Evolutionary conservation across 2,113 vertebrate genomes (phyloP).

Genomic region (Cnemophilus loriae): DNA sequence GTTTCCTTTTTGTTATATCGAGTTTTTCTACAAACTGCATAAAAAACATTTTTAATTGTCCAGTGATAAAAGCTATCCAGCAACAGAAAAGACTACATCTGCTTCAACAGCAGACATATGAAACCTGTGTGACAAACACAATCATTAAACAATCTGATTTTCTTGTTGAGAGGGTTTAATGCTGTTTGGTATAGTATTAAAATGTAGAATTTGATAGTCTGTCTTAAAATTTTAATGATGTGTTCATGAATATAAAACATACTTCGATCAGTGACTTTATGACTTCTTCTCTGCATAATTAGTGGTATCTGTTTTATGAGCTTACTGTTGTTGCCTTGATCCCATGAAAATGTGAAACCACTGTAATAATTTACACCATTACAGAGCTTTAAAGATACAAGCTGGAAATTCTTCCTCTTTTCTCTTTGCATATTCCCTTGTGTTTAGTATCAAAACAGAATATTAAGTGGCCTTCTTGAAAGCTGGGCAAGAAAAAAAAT

Average conservation of each 20-base stretch:
- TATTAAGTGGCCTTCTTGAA: not conserved
- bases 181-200: slow-evolving; percentile 78
- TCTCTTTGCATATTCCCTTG: not conserved
- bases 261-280: slow-evolving; percentile 77
- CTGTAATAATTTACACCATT: slow-evolving; percentile 80
- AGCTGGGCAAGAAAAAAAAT: not conserved
- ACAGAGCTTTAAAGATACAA: slow-evolving; percentile 67
- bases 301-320: slow-evolving; percentile 86
- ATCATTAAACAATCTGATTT: slow-evolving; percentile 81
- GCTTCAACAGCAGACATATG: slow-evolving; percentile 72
- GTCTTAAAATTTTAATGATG: slow-evolving; percentile 86
- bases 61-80: slow-evolving; percentile 41
- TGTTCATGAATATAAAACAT: slow-evolving; percentile 85
- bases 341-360: slow-evolving; percentile 80
- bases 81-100: slow-evolving; percentile 62
- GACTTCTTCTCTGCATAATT: slow-evolving; percentile 84
- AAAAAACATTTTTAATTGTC: slow-evolving; percentile 60
- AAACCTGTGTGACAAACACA: slow-evolving; percentile 75
- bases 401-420: slow-evolving; percentile 40
- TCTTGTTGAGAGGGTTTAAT: slow-evolving; percentile 79
- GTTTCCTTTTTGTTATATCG: not conserved
- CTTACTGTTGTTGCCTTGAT: slow-evolving; percentile 81
- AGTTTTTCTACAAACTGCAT: not conserved
- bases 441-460: not conserved
- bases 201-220: slow-evolving; percentile 82